Evolutionary conservation across 2,113 vertebrate species (phyloP), one percentile per base, ranked within the genome.

Genomic region (Hepsetus odoe): DNA sequence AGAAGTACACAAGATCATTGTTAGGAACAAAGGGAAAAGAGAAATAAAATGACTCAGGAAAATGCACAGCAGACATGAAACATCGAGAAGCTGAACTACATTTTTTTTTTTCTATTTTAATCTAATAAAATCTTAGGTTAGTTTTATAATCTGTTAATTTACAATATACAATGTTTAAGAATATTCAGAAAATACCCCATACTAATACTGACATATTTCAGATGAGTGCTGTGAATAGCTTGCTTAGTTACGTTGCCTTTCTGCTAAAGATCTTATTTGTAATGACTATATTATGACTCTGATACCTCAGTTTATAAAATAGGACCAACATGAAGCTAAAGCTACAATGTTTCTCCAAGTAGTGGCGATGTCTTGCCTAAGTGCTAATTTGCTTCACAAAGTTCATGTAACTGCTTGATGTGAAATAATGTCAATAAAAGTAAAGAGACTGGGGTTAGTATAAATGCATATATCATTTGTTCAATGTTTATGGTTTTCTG

Each of bases 131-230:
- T 92, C 87, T 92, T 90, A 92, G 90, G 95, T 96, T 97, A 96
- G 95, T 97, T 95, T 96, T 98, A 97, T 94, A 98, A 94, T 97
- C 91, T 97, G 89, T 95, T 95, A 93, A 97, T 98, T 92, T 98
- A 98, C 97, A 98, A 92, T 97, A 94, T 97, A 98, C 95, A 97
- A 94, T 94, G 93, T 93, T 92, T 94, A 96, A 93, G 95, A 95
- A 96, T 94, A 94, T 95, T 96, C 95, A 95, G 94, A 95, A 95
- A 95, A 95, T 94, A 96, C 94, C 95, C 94, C 94, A 87, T 90
- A 89, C 86, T 96, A 96, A 96, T 95, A 96, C 94, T 95, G 95
- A 95, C 94, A 95, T 92, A 92, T 95, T 94, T 95, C 93, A 91
- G 95, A 95, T 95, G 87, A 92, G 90, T 91, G 94, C 95, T 92